Conservation (phyloP, 1,140 invertebrate genomes). For the Steinernema feltiae region DNA sequence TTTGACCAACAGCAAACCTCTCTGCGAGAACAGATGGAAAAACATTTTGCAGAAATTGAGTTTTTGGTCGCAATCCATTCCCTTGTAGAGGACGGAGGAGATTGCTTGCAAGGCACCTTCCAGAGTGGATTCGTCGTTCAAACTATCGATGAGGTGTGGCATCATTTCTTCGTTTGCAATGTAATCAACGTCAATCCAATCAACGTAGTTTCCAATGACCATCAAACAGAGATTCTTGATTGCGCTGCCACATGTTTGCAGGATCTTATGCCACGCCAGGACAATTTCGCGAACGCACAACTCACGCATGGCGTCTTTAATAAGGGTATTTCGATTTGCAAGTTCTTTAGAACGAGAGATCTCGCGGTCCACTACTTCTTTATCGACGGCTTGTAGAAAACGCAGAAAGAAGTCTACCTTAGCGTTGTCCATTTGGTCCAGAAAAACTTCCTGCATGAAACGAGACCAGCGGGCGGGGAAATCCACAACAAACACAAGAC, state of each 20-base stretch:
- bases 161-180: slow-evolving; percentile 36
- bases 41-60: slow-evolving; percentile 16
- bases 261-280: slow-evolving; percentile 25
- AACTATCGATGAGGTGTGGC: slow-evolving; percentile 20
- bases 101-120: slow-evolving; percentile 23
- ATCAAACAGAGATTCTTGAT: slow-evolving; percentile 24
- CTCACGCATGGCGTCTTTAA: slow-evolving; percentile 41
- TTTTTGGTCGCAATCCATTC: slow-evolving; percentile 30
- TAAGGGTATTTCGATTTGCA: slow-evolving; percentile 31
- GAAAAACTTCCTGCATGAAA: slow-evolving; percentile 33
- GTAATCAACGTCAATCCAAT: slow-evolving; percentile 38
- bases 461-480: slow-evolving; percentile 33
- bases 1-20: slow-evolving; percentile 10
- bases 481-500: slow-evolving; percentile 35
- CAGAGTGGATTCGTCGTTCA: slow-evolving; percentile 16
- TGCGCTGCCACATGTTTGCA: slow-evolving; percentile 1
- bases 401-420: slow-evolving; percentile 24
- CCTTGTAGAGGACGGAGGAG: slow-evolving; percentile 25
- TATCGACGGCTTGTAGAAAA: slow-evolving; percentile 34
- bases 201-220: slow-evolving; percentile 27
- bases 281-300: slow-evolving; percentile 36
- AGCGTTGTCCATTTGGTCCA: not conserved
- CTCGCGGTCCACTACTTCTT: slow-evolving; percentile 38
- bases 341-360: slow-evolving; percentile 8
- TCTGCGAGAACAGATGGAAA: not conserved